phyloP scores from a whole-genome alignment of 2,113 vertebrate genomes.

The Equus przewalskii region DNA sequence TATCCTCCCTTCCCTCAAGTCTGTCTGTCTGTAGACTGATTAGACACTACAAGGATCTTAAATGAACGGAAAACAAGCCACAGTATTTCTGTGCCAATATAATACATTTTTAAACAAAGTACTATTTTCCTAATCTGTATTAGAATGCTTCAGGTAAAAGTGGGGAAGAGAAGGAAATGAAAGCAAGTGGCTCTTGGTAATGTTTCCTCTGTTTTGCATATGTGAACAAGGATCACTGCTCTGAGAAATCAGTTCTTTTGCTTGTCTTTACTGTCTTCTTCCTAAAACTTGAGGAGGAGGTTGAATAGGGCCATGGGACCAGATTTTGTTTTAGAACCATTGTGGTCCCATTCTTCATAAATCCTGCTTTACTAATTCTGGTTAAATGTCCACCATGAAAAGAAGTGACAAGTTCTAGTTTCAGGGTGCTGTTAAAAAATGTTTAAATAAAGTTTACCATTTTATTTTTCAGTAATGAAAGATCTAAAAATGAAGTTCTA shows the following conservation, averaged over 20 bases:
- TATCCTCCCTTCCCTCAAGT: background rate
- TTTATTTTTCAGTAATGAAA: slow-evolving; percentile 55
- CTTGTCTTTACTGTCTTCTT: background rate
- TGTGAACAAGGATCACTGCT: slow-evolving; percentile 6
- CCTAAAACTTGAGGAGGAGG: background rate
- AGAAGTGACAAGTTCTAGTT: background rate
- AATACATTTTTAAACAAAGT: background rate
- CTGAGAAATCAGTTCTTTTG: slow-evolving; percentile 26
- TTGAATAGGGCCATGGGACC: background rate
- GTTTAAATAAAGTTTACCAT: background rate
- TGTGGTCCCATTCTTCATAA: background rate
- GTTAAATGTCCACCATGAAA: slow-evolving; percentile 15
- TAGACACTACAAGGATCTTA: background rate
- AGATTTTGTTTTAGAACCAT: slow-evolving; percentile 16
- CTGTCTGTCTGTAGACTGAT: background rate
- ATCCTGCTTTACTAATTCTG: slow-evolving; percentile 23
- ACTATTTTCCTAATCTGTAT: background rate
- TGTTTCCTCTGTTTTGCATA: slow-evolving; percentile 34
- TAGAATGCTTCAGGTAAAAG: background rate
- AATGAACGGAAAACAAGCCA: background rate
- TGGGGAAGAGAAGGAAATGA: slow-evolving; percentile 45
- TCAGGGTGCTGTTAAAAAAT: slow-evolving; percentile 25
- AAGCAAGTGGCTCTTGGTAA: slow-evolving; percentile 23
- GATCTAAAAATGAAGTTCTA: background rate
- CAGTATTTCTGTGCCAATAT: slow-evolving; percentile 12